Base-by-base conservation (phyloP, 2,113 vertebrate species). In the Petaurus breviceps region DNA sequence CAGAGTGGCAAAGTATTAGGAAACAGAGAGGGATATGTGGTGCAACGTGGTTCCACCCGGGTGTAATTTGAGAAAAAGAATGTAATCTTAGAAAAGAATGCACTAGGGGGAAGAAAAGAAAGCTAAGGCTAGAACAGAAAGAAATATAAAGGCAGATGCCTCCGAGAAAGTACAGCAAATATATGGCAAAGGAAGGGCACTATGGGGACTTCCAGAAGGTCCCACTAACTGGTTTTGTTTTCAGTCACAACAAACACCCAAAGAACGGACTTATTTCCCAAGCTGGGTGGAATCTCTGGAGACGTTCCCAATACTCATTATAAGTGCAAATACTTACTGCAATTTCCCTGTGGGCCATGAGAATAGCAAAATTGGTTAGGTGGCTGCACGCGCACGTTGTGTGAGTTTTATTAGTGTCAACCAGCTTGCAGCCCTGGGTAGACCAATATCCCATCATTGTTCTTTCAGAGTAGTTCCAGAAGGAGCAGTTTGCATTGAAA, bases 381-480 rank as follows among this genome's bases (percentile, higher is more conserved):
- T 99, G 99, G 98, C 99, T 99, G 97, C 99, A 99, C 5, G 99
- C 99, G 98, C 99, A 99, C 0, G 99, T 99, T 46, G 99, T 99
- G 97, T 99, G 99, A 9, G 99, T 99, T 98, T 99, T 99, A 98
- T 99, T 99, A 96, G 99, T 99, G 98, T 99, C 99, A 97, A 99
- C 98, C 97, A 99, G 99, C 98, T 99, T 99, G 99, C 99, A 99
- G 98, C 99, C 99, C 98, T 99, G 99, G 93, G 99, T 99, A 98
- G 99, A 99, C 99, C 99, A 99, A 98, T 99, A 99, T 97, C 99
- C 99, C 99, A 99, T 99, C 99, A 99, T 99, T 89, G 99, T 99
- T 98, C 99, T 99, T 98, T 99, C 99, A 0, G 99, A 99, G 99
- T 99, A 99, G 98, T 99, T 99, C 99, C 99, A 99, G 98, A 99